phyloP scores from a whole-genome alignment of 2,113 vertebrate species.

The Lycocorax pyrrhopterus region DNA sequence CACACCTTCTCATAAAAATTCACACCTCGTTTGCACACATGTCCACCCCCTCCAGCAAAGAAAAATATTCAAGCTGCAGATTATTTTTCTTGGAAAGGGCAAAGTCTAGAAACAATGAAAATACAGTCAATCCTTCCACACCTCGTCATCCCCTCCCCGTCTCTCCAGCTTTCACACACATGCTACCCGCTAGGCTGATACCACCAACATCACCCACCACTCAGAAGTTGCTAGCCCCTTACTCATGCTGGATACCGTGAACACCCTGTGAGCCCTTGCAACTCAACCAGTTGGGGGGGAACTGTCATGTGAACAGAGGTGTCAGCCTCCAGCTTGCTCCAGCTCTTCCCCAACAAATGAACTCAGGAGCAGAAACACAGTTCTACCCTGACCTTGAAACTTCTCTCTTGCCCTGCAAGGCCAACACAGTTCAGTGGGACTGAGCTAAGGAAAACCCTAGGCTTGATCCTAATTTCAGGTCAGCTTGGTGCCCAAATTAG shows the following conservation, averaged over 20 bases:
- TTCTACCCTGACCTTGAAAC: neutral
- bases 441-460: neutral
- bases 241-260: neutral
- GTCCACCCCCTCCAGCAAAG: slow-evolving; percentile 55
- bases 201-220: slow-evolving; percentile 43
- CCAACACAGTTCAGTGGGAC: accelerated
- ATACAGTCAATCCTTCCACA: slow-evolving; percentile 53
- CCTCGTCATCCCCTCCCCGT: slow-evolving; percentile 31
- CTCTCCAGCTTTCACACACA: slow-evolving; percentile 40
- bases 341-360: neutral
- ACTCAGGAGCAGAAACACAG: neutral
- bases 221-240: slow-evolving; percentile 31
- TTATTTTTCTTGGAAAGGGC: slow-evolving; percentile 71
- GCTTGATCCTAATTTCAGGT: neutral
- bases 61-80: slow-evolving; percentile 64
- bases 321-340: neutral
- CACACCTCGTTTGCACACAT: slow-evolving; percentile 67
- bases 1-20: slow-evolving; percentile 67
- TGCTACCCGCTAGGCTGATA: slow-evolving; percentile 44
- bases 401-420: neutral
- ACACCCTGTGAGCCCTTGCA: neutral
- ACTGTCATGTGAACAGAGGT: neutral
- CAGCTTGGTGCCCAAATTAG: neutral
- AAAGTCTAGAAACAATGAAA: slow-evolving; percentile 61
- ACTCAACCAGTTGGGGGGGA: neutral